A percentile compares a stretch with the other conserved stretches of the same genome.
Evolutionary conservation across 2,797 vertebrate species (phyloP).

Genomic region (Spizella passerina): DNA sequence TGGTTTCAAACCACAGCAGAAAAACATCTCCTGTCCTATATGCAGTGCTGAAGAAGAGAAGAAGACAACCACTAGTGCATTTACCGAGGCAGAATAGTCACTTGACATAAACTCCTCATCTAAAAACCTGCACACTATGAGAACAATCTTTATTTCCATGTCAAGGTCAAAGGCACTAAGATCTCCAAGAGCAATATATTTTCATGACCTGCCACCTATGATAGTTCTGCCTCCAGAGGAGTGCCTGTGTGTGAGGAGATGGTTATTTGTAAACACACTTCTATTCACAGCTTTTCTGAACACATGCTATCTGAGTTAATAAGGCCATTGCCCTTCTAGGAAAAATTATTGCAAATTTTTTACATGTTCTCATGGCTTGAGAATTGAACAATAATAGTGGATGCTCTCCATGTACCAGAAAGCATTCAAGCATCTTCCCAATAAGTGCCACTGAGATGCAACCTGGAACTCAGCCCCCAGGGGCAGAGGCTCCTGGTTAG

Average conservation of each 20-base stretch:
- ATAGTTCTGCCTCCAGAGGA: not conserved
- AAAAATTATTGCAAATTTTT: not conserved
- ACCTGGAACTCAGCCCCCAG: not conserved
- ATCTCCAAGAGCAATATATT: not conserved
- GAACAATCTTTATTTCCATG: not conserved
- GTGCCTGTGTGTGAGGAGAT: not conserved
- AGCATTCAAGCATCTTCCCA: not conserved
- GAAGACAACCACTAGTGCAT: too few relatives aligned
- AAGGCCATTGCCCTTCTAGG: not conserved
- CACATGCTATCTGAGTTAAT: not conserved
- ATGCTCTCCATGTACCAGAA: not conserved
- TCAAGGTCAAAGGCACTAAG: not conserved
- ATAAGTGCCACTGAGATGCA: not conserved
- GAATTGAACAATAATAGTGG: not conserved
- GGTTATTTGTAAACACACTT: not conserved
- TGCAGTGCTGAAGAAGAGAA: conserved; percentile 15
- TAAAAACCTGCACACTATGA: not conserved
- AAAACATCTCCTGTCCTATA: conserved; percentile 29
- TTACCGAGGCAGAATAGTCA: not conserved
- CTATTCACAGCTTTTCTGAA: not conserved
- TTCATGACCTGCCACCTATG: not conserved
- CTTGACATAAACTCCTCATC: not conserved
- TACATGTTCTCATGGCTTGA: not conserved
- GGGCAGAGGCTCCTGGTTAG: not conserved
- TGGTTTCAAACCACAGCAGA: conserved; percentile 27